phyloP scores from a whole-genome alignment of 2,888 invertebrate species.

The Eurois occulta region DNA sequence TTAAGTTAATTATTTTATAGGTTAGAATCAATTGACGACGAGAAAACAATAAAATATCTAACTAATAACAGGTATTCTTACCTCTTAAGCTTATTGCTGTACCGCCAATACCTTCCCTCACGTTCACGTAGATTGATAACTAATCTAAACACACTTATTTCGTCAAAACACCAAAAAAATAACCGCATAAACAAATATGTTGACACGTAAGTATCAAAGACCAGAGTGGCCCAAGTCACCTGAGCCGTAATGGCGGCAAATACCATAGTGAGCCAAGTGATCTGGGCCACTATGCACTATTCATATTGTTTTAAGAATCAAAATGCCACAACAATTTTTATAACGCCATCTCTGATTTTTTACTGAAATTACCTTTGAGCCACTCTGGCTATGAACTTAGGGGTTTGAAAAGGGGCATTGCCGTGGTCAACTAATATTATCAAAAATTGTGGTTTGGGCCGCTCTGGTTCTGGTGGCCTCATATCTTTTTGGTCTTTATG shows the following conservation, averaged over 20 bases:
- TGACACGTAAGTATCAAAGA: too few relatives aligned
- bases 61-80: too few relatives aligned
- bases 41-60: too few relatives aligned
- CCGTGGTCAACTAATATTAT: slow-evolving; percentile 2
- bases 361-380: slow-evolving; percentile 45
- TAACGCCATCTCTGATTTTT: slow-evolving; percentile 32
- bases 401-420: slow-evolving; percentile 30
- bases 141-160: too few relatives aligned
- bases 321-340: slow-evolving; percentile 33
- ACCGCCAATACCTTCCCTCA: too few relatives aligned
- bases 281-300: slow-evolving; percentile 37
- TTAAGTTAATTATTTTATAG: too few relatives aligned
- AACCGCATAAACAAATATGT: too few relatives aligned
- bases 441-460: slow-evolving; percentile 4
- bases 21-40: too few relatives aligned
- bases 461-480: slow-evolving; percentile 3
- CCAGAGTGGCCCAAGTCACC: slow-evolving; percentile 40
- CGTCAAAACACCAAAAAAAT: too few relatives aligned
- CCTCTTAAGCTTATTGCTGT: too few relatives aligned
- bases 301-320: slow-evolving; percentile 36
- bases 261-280: slow-evolving; percentile 43
- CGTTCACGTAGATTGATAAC: too few relatives aligned
- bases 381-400: slow-evolving; percentile 45
- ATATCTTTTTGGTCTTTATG: too few relatives aligned
- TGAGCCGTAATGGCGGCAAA: slow-evolving; percentile 48